Evolutionary conservation across 2,888 invertebrate genomes (phyloP).

Genomic region (Halocaridina rubra): DNA sequence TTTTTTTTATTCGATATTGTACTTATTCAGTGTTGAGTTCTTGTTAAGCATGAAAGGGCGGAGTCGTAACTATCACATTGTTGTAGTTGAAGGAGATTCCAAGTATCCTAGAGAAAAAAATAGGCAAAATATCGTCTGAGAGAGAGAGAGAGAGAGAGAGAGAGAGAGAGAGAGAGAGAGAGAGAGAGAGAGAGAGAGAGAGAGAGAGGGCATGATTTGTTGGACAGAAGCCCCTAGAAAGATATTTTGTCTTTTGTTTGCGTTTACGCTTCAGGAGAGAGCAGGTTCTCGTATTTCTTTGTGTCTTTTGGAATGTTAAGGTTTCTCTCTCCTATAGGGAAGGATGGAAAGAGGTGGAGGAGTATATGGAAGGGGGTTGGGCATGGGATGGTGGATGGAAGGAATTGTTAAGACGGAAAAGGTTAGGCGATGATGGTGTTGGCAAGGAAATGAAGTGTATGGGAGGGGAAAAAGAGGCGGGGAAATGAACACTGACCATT

Average conservation of each 20-base stretch:
- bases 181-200: conserved; percentile 6
- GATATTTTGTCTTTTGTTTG: background rate
- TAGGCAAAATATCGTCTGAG: background rate
- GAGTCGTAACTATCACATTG: background rate
- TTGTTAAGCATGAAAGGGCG: background rate
- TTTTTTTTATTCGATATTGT: too few species aligned
- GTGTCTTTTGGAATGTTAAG: background rate
- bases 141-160: conserved; percentile 20
- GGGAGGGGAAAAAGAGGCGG: too few species aligned
- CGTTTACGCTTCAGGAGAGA: background rate
- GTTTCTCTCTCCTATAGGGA: background rate
- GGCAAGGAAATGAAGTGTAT: too few species aligned
- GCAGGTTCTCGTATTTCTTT: background rate
- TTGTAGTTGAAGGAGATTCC: background rate
- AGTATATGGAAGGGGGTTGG: background rate
- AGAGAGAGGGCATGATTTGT: background rate
- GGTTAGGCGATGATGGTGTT: too few species aligned
- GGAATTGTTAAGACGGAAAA: too few species aligned
- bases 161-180: conserved; percentile 20
- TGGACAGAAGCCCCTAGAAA: background rate
- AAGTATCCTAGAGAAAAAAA: background rate
- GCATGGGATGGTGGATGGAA: too few species aligned
- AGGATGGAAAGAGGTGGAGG: background rate
- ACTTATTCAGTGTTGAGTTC: background rate
- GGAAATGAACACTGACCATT: too few species aligned